These are phyloP conservation scores for Archegozetes longisetosus DNA, from an alignment of 1,140 invertebrate genomes.

Conservation along the genomic window DNA sequence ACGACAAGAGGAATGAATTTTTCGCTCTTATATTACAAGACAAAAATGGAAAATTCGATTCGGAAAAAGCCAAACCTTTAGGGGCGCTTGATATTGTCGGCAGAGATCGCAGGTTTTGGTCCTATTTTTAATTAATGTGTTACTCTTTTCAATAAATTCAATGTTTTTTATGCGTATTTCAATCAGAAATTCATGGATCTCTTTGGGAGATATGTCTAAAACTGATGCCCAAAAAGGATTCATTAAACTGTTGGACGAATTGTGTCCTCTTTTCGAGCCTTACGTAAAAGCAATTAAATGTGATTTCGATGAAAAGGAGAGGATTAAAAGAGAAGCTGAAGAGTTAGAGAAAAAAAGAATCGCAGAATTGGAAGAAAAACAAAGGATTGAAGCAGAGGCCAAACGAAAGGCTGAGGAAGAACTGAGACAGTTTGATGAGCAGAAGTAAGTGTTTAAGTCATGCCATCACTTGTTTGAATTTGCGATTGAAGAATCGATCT, in stretches of 20 bases:
- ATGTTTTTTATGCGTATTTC: conserved; percentile 1
- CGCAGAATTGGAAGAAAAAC: conserved; percentile 42
- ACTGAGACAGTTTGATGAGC: conserved; percentile 29
- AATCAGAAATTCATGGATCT: conserved; percentile 65
- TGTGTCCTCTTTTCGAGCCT: conserved; percentile 74
- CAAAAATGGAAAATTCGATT: conserved; percentile 60
- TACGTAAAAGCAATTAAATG: conserved; percentile 78
- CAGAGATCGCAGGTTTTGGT: conserved; percentile 54
- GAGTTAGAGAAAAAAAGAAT: conserved; percentile 34
- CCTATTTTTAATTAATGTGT: background rate
- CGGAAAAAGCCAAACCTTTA: conserved; percentile 56
- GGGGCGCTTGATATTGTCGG: conserved; percentile 91
- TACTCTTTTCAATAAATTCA: background rate
- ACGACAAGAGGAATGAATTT: conserved; percentile 77
- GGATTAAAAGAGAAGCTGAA: conserved; percentile 38
- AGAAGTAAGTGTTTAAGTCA: conserved; percentile 28
- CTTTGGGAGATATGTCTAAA: conserved; percentile 63
- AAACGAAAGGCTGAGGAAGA: conserved; percentile 23
- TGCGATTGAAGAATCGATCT: background rate
- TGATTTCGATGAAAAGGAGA: conserved; percentile 57
- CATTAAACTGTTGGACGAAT: conserved; percentile 63
- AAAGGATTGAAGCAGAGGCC: conserved; percentile 38
- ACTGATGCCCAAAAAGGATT: conserved; percentile 80
- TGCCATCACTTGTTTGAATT: background rate
- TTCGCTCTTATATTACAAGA: conserved; percentile 85